Base-by-base conservation (phyloP, 1,140 invertebrate genomes). In the Drosophila murphyi region DNA sequence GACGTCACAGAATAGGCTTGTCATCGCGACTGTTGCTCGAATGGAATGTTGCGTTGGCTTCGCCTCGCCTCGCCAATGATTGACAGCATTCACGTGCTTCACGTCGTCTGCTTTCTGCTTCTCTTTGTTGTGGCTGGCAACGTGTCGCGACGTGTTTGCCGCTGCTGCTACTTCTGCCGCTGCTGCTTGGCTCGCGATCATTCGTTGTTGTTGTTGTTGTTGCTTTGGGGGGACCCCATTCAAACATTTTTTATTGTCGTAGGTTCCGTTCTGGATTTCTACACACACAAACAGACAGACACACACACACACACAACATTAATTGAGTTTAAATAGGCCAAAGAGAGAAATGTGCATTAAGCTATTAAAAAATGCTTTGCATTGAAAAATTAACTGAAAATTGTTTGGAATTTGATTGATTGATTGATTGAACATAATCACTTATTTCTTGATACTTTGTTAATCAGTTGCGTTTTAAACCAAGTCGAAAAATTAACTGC, bases 31-130 rank as follows among this genome's bases (percentile, higher is more conserved):
- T 32, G 37, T 51, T 37, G 67, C 69, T 63, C 39, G 45, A 62
- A 31, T 51, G 70, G 41, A 65, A 54, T 31, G 62, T 68, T 64
- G 54, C 31, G 60, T 20, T 47, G 34, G 31, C 57, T 43, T 28
- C 50, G 65, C 67, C 20, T 43, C n/a, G 39, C 39, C 54, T 71
- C 41, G 72, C 80, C 67, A 69, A 62, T 88, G 85, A 88, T 88
- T 88, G 85, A 88, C 85, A 90, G 85, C 85, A 81, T 80, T 88
- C 85, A 88, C 85, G 85, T 88, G 85, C 85, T 85, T 61, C 86
- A 89, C 80, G 73, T 85, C 83, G 64, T 29, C 41, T 65, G 39
- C 51, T 48, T 59, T 20, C 4, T 52, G 78, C 28, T 59, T 59
- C 28, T 59, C 55, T 47, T 68, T 65, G 61, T 63, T 51, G 54